These are phyloP conservation scores for Scelioninae gen. 1 DNA, from an alignment of 2,888 invertebrate species.

Conservation along the genomic window DNA sequence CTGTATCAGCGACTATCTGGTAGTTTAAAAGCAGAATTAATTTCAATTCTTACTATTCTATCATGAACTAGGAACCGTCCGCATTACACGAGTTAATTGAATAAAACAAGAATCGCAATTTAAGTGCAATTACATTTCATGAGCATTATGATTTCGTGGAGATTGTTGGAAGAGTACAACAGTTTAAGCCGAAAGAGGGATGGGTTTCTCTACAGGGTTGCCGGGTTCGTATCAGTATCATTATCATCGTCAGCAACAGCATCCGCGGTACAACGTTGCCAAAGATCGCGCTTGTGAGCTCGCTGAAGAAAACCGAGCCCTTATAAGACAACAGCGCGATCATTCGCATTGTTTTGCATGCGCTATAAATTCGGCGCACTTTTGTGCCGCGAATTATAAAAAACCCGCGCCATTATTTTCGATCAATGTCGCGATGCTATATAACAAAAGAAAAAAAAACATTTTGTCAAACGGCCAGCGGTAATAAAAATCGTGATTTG, in stretches of 20 bases:
- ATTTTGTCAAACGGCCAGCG: not conserved
- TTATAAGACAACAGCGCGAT: conserved; percentile 43
- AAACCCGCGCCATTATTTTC: conserved; percentile 25
- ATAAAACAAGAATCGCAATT: conserved; percentile 46
- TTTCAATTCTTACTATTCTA: conserved; percentile 32
- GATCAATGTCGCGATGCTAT: conserved; percentile 30
- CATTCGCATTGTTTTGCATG: conserved; percentile 53
- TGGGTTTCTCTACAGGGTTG: conserved; percentile 65
- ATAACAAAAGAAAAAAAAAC: too few species aligned
- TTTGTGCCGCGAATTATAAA: conserved; percentile 5
- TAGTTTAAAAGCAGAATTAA: conserved; percentile 31
- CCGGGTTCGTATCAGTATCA: conserved; percentile 66
- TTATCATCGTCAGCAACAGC: conserved; percentile 63
- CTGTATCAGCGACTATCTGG: not conserved
- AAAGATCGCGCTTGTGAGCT: conserved; percentile 44
- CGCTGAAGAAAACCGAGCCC: conserved; percentile 22
- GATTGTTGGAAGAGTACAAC: conserved; percentile 47
- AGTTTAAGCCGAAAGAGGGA: conserved; percentile 51
- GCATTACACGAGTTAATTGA: conserved; percentile 38
- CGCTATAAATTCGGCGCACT: conserved; percentile 25
- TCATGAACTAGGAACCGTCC: conserved; percentile 27
- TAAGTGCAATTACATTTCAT: conserved; percentile 59
- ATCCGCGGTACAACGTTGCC: conserved; percentile 66
- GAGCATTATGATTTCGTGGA: conserved; percentile 60
- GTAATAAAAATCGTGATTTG: conserved; percentile 39